A percentile compares a stretch with the other conserved stretches of the same genome.
phyloP scores from a whole-genome alignment of 2,888 invertebrate species.

The Chymomyza procnemis region DNA sequence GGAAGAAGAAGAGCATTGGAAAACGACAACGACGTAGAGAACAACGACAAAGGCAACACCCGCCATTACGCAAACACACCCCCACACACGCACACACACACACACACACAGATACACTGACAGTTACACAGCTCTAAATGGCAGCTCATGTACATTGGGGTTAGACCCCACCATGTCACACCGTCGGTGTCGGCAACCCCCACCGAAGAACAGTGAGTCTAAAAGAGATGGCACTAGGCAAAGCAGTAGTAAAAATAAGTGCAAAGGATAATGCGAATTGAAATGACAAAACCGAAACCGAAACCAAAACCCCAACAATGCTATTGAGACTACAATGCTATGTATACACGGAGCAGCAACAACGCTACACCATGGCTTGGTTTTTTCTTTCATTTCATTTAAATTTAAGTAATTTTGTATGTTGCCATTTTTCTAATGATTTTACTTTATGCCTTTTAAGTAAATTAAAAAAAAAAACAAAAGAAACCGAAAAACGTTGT shows the following conservation, averaged over 20 bases:
- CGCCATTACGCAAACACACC: slow-evolving; percentile 70
- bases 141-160: slow-evolving; percentile 16
- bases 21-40: slow-evolving; percentile 16
- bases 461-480: no score
- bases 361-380: background rate
- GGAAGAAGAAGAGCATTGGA: background rate
- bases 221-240: background rate
- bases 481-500: no score
- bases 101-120: slow-evolving; percentile 16
- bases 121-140: slow-evolving; percentile 34
- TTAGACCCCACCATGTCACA: background rate
- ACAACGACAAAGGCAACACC: slow-evolving; percentile 43
- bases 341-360: background rate
- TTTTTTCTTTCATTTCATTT: background rate
- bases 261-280: slow-evolving; percentile 75
- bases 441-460: slow-evolving; percentile 67
- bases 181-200: background rate
- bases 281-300: slow-evolving; percentile 73
- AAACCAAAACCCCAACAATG: background rate
- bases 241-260: slow-evolving; percentile 68
- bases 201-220: background rate
- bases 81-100: slow-evolving; percentile 28
- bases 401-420: background rate
- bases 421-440: slow-evolving; percentile 2
- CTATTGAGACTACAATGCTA: background rate